phyloP scores from a whole-genome alignment of 2,113 vertebrate species.

The Promerops cafer region DNA sequence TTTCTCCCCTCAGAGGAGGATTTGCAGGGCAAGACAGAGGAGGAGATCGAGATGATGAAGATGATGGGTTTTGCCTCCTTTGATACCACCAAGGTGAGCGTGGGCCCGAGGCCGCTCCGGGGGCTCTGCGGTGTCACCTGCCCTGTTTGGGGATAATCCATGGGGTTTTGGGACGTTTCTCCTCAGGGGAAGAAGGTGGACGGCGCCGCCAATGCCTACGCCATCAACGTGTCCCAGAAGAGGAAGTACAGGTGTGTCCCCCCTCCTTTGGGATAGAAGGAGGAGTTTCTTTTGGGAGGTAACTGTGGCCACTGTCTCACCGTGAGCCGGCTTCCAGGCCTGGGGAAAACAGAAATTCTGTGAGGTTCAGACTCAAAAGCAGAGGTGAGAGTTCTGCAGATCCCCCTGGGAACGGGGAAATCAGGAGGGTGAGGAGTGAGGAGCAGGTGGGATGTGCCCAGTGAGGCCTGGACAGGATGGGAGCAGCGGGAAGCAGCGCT shows the following conservation, averaged over 20 bases:
- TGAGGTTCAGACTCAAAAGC: neutral
- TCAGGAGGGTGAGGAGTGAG: neutral
- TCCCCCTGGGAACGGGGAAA: neutral
- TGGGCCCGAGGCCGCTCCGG: accelerated
- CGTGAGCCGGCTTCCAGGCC: accelerated
- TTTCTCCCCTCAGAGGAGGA: slow-evolving; percentile 80
- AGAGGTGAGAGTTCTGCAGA: neutral
- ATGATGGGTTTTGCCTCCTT: slow-evolving; percentile 90
- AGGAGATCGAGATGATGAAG: slow-evolving; percentile 99
- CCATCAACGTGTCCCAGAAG: slow-evolving; percentile 92
- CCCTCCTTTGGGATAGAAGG: neutral
- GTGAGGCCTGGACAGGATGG: accelerated
- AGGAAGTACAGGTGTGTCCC: slow-evolving; percentile 90
- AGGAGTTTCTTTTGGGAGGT: neutral
- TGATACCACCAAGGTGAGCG: slow-evolving; percentile 85
- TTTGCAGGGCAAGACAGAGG: slow-evolving; percentile 92
- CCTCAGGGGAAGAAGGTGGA: slow-evolving; percentile 86
- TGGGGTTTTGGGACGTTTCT: neutral
- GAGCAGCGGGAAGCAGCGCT: accelerated
- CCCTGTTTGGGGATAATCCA: neutral
- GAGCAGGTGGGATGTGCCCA: accelerated
- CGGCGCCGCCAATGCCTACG: slow-evolving; percentile 85
- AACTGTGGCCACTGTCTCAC: neutral
- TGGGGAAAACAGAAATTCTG: neutral
- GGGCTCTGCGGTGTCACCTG: accelerated